Evolutionary conservation across 2,113 vertebrate species (phyloP).

Genomic region (Danionella cerebrum): DNA sequence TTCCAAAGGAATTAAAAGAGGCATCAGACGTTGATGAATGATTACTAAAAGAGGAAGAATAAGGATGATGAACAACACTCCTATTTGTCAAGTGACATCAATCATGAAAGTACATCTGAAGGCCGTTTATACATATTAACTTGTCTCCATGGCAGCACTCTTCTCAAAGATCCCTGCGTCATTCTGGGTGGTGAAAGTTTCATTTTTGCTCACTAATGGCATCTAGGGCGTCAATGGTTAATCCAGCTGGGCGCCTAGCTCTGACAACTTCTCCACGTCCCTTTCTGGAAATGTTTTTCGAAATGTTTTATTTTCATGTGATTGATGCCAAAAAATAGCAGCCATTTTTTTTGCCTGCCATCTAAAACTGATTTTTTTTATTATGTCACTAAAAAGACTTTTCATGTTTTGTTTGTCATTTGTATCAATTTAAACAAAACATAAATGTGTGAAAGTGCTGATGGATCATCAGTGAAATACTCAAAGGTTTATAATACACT

Average conservation of each 20-base stretch:
- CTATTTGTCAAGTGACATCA: background rate
- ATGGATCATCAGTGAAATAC: background rate
- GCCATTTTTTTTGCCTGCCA: background rate
- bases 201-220: background rate
- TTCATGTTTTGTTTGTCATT: background rate
- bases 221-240: slow-evolving; percentile 9
- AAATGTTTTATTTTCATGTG: background rate
- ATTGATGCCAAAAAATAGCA: background rate
- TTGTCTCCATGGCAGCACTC: slow-evolving; percentile 23
- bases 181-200: background rate
- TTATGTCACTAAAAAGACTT: background rate
- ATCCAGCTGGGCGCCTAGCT: background rate
- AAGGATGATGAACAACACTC: background rate
- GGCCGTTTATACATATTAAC: background rate
- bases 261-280: background rate
- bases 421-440: background rate
- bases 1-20: background rate
- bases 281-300: background rate
- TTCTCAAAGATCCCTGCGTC: slow-evolving; percentile 5
- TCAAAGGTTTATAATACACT: background rate
- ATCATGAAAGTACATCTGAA: background rate
- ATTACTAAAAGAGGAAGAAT: background rate
- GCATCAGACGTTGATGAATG: background rate
- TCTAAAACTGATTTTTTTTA: background rate
- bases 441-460: no score